These are phyloP conservation scores for Zygogramma bicolorata DNA, from an alignment of 2,888 invertebrate species.

Conservation along the genomic window DNA sequence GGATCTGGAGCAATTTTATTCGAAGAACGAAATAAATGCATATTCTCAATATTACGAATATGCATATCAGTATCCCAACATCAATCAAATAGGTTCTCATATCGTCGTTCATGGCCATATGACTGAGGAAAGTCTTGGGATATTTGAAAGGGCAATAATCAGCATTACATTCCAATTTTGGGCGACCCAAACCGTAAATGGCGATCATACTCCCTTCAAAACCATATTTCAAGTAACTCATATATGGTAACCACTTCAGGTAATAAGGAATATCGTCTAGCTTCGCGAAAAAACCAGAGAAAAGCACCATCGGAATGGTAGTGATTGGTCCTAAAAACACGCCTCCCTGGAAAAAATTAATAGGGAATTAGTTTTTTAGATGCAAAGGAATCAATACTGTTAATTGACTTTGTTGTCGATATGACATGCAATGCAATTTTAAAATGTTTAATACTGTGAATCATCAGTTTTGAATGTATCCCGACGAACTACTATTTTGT, in stretches of 20 bases:
- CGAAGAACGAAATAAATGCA: constrained; percentile 86
- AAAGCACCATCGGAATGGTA: constrained; percentile 90
- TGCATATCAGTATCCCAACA: constrained; percentile 82
- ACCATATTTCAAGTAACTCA: constrained; percentile 91
- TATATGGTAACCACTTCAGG: constrained; percentile 89
- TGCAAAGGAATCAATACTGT: too few relatives aligned
- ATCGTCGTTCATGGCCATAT: constrained; percentile 85
- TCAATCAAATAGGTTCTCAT: constrained; percentile 80
- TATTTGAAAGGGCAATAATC: constrained; percentile 87
- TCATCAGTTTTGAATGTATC: too few relatives aligned
- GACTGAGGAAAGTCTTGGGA: constrained; percentile 85
- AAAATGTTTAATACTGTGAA: too few relatives aligned
- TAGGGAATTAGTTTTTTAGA: too few relatives aligned
- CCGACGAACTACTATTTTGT: too few relatives aligned
- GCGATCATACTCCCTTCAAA: constrained; percentile 94
- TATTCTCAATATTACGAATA: constrained; percentile 83
- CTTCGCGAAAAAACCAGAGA: constrained; percentile 95
- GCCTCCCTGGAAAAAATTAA: constrained; percentile 69
- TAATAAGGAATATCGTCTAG: constrained; percentile 91
- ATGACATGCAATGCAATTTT: too few relatives aligned
- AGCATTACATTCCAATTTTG: constrained; percentile 84
- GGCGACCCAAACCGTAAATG: constrained; percentile 89
- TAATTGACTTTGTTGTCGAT: too few relatives aligned
- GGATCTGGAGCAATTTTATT: constrained; percentile 73
- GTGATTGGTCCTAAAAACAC: constrained; percentile 88